Evolutionary conservation across 2,797 vertebrate species (phyloP), one percentile per base, ranked within the genome.

Genomic region (Acanthornis magna): DNA sequence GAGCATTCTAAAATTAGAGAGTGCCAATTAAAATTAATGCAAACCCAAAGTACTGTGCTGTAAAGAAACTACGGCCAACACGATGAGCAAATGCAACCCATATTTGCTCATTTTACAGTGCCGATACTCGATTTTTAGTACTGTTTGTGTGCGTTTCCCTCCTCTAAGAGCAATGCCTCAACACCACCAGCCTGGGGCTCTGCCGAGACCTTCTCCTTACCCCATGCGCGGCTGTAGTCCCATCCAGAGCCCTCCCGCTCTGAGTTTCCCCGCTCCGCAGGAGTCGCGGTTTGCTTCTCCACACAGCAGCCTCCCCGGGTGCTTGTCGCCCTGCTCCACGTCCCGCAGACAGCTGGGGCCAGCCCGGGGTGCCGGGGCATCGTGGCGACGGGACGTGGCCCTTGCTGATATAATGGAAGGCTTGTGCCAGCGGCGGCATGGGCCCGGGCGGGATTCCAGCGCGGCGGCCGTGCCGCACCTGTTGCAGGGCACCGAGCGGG

Each of bases 371-470:
- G 71, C 45, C 1, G n/a, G 58, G 79, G 61, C 94, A 92, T 85
- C 2, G 14, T 3, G 50, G 81, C 14, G 21, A 81, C 8, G 16
- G 71, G 73, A 78, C 65, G 23, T 29, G 8, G 89, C 67, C 84
- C 72, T 87, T 89, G 55, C 93, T 95, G 90, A 94, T 96, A 96
- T 91, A 97, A 97, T 95, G 95, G 87, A 84, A 83, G 68, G 87
- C 50, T 2, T 9, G 63, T 91, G 95, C 96, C 96, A 96, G 84
- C 34, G 5, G 11, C 65, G 25, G 86, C 88, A 54, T 67, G 7
- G 57, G 58, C 5, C 63, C 10, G 40, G 95, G 88, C 84, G 4
- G 73, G 68, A 93, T 97, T 97, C 96, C 96, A 97, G 84, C n/a
- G 0, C 13, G 7, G 70, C 55, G 29, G 71, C 94, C 73, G 18